A percentile compares a stretch with the other conserved stretches of the same genome.
Evolutionary conservation across 2,797 vertebrate species (phyloP).

Genomic region (Gymnocypris eckloni): DNA sequence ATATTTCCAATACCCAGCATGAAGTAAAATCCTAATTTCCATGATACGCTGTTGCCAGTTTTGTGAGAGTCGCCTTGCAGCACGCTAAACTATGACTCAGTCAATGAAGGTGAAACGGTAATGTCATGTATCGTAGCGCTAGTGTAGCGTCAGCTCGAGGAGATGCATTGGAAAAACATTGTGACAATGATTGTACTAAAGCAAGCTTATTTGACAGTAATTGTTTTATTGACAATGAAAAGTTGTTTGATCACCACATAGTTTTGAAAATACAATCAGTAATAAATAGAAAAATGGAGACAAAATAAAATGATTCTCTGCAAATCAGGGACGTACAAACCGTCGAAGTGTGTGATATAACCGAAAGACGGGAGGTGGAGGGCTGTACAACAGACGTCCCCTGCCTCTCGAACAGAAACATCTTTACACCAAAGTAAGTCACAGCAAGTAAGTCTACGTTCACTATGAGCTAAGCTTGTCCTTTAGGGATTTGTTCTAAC

Average conservation of each 20-base stretch:
- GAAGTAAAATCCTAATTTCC: neutral
- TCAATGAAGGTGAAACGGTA: neutral
- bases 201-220: slow-evolving; percentile 65
- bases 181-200: slow-evolving; percentile 42
- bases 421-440: slow-evolving; percentile 89
- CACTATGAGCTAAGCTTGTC: slow-evolving; percentile 84
- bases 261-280: slow-evolving; percentile 86
- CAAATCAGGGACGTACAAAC: slow-evolving; percentile 83
- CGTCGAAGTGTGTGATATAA: slow-evolving; percentile 82
- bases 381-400: slow-evolving; percentile 80
- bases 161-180: neutral
- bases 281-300: slow-evolving; percentile 77
- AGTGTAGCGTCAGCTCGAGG: neutral
- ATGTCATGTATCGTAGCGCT: neutral
- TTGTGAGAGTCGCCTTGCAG: neutral
- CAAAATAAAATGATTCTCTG: slow-evolving; percentile 86
- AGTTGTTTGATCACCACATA: slow-evolving; percentile 91
- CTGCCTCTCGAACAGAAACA: slow-evolving; percentile 86
- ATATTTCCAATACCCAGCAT: no score
- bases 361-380: slow-evolving; percentile 86
- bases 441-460: slow-evolving; percentile 91
- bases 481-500: slow-evolving; percentile 86
- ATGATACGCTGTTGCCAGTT: neutral
- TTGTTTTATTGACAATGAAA: slow-evolving; percentile 92
- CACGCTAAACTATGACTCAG: neutral